Percentiles rank a stretch among this genome's conserved stretches.
phyloP scores from a whole-genome alignment of 2,888 invertebrate species.

The Aphidius colemani region DNA sequence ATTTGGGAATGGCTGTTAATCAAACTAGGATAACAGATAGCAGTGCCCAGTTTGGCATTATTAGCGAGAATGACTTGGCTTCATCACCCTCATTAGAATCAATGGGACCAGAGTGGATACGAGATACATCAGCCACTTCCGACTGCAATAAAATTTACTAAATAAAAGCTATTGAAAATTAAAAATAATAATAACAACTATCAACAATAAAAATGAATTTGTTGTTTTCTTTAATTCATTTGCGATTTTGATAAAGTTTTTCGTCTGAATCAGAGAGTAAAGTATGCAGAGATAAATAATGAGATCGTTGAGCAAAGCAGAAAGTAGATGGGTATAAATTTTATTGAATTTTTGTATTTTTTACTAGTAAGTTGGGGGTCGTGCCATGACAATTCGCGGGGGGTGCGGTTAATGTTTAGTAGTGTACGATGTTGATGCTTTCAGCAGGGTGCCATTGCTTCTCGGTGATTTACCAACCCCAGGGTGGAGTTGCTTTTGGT shows the following conservation, averaged over 20 bases:
- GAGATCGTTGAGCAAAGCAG: conserved; percentile 57
- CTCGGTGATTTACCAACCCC: conserved; percentile 49
- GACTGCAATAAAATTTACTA: conserved; percentile 16
- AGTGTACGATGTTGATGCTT: conserved; percentile 33
- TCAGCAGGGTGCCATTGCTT: conserved; percentile 44
- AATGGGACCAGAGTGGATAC: conserved; percentile 16
- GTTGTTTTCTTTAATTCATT: conserved; percentile 8
- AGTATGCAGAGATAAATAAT: conserved; percentile 30
- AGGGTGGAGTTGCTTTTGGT: conserved; percentile 45
- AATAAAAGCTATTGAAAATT: conserved; percentile 3
- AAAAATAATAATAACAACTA: conserved; percentile 4
- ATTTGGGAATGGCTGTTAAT: not conserved
- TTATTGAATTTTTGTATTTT: not conserved
- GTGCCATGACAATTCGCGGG: conserved; percentile 44
- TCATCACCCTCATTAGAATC: conserved; percentile 23
- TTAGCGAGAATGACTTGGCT: conserved; percentile 55
- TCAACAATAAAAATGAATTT: conserved; percentile 1
- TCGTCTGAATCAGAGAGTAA: conserved; percentile 45
- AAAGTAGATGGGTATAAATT: conserved; percentile 23
- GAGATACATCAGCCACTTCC: conserved; percentile 11
- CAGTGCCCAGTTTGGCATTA: conserved; percentile 42
- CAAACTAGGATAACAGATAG: conserved; percentile 25
- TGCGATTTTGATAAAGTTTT: no score
- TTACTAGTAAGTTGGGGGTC: conserved; percentile 26
- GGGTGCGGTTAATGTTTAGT: conserved; percentile 55